These are phyloP conservation scores for Diadema setosum DNA, from an alignment of 35 echinoderm and acorn worm species.

Conservation along the genomic window DNA sequence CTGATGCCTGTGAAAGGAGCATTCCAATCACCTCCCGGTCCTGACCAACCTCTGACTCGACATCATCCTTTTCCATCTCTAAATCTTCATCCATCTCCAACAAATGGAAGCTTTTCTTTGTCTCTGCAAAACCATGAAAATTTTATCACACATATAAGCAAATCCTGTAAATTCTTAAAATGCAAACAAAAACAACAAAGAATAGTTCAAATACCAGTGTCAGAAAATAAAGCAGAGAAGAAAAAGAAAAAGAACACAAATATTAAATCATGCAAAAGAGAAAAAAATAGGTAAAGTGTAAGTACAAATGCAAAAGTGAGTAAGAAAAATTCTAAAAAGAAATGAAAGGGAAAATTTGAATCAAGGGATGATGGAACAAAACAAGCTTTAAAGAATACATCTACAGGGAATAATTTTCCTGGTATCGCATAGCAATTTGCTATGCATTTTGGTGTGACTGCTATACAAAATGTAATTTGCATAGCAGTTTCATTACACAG, in stretches of 20 bases:
- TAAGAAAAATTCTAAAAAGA: background rate
- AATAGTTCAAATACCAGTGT: background rate
- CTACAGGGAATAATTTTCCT: too few species aligned
- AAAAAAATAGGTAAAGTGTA: too few species aligned
- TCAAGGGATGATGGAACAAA: too few species aligned
- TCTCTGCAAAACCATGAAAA: background rate
- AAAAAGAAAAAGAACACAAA: too few species aligned
- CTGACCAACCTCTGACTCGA: background rate
- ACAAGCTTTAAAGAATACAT: too few species aligned
- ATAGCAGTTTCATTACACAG: too few species aligned
- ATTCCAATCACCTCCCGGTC: constrained; percentile 54
- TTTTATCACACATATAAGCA: background rate
- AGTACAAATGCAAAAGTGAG: too few species aligned
- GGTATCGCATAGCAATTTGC: too few species aligned
- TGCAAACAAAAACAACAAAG: background rate
- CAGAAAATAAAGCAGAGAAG: background rate
- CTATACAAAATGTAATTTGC: too few species aligned
- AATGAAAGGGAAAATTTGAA: background rate
- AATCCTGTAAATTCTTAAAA: background rate
- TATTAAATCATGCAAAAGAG: too few species aligned
- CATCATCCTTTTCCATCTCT: background rate
- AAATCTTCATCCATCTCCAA: constrained; percentile 2
- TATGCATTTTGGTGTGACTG: too few species aligned
- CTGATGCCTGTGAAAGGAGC: constrained; percentile 39
- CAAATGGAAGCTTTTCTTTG: background rate